Evolutionary conservation across 2,888 invertebrate genomes (phyloP).

Genomic region (Scaptomyza parva): DNA sequence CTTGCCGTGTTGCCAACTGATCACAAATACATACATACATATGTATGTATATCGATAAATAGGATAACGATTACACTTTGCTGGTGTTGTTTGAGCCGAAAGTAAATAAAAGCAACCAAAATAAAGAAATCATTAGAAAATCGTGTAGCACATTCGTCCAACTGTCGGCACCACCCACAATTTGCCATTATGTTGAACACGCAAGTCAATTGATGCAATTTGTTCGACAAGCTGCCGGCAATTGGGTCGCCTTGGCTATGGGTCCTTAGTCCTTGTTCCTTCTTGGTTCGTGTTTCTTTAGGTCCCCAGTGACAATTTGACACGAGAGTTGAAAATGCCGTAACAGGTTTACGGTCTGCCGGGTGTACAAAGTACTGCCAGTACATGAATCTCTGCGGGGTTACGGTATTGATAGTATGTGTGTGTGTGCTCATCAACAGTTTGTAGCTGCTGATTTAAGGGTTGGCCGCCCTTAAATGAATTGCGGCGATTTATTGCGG

Average conservation of each 20-base stretch:
- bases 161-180: conserved; percentile 66
- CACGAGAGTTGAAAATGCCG: conserved; percentile 66
- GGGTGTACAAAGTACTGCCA: conserved; percentile 22
- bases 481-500: conserved; percentile 82
- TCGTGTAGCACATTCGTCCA: conserved; percentile 73
- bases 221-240: conserved; percentile 72
- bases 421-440: conserved; percentile 67
- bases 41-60: conserved; percentile 2
- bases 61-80: conserved; percentile 9
- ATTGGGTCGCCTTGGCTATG: conserved; percentile 43
- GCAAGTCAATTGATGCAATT: conserved; percentile 82
- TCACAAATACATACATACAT: neutral
- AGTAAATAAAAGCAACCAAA: conserved; percentile 37
- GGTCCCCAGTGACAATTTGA: conserved; percentile 76
- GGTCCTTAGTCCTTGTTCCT: conserved; percentile 24
- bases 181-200: conserved; percentile 79
- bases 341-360: conserved; percentile 75
- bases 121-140: conserved; percentile 76
- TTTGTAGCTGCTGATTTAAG: conserved; percentile 73
- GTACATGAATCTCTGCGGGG: conserved; percentile 28
- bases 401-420: conserved; percentile 18
- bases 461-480: conserved; percentile 78
- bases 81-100: neutral
- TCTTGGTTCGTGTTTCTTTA: conserved; percentile 14
- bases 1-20: neutral